phyloP scores from a whole-genome alignment of 1,140 invertebrate genomes.

The Aphelinus certus region DNA sequence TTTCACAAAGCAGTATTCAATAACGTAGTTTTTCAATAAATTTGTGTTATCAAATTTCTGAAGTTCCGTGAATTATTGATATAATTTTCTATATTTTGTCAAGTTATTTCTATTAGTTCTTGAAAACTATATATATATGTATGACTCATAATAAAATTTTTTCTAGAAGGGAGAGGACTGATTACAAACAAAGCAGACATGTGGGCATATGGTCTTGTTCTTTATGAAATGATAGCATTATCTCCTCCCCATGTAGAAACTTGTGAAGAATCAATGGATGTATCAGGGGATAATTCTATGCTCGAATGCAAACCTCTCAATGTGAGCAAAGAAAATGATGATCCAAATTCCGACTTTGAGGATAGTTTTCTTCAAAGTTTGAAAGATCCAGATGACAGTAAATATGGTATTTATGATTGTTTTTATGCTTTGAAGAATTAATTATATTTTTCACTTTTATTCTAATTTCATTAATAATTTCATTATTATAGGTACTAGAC shows the following conservation, averaged over 20 bases:
- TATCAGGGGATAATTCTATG: slow-evolving; percentile 48
- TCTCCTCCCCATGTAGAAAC: slow-evolving; percentile 70
- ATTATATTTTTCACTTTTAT: slow-evolving; percentile 20
- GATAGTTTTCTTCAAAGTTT: slow-evolving; percentile 41
- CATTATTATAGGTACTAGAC: slow-evolving; percentile 70
- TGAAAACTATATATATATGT: slow-evolving; percentile 32
- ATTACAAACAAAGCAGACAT: slow-evolving; percentile 81
- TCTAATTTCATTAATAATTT: slow-evolving; percentile 6
- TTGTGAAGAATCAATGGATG: slow-evolving; percentile 53
- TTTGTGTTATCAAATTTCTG: too few species aligned
- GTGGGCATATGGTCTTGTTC: slow-evolving; percentile 79
- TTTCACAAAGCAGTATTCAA: not conserved
- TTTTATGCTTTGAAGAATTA: not conserved
- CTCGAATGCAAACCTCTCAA: slow-evolving; percentile 26
- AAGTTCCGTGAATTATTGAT: too few species aligned
- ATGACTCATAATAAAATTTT: slow-evolving; percentile 4
- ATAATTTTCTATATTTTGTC: too few species aligned
- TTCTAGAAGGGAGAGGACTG: slow-evolving; percentile 55
- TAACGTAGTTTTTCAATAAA: not conserved
- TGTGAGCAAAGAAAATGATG: slow-evolving; percentile 46
- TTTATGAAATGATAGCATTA: slow-evolving; percentile 85
- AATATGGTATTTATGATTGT: slow-evolving; percentile 44
- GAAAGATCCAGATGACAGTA: slow-evolving; percentile 35
- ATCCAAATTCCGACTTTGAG: slow-evolving; percentile 48
- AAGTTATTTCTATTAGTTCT: too few species aligned